A percentile compares a stretch with the other conserved stretches of the same genome.
These are phyloP conservation scores for Indicator maculatus DNA, from an alignment of 2,113 vertebrate species.

Conservation along the genomic window DNA sequence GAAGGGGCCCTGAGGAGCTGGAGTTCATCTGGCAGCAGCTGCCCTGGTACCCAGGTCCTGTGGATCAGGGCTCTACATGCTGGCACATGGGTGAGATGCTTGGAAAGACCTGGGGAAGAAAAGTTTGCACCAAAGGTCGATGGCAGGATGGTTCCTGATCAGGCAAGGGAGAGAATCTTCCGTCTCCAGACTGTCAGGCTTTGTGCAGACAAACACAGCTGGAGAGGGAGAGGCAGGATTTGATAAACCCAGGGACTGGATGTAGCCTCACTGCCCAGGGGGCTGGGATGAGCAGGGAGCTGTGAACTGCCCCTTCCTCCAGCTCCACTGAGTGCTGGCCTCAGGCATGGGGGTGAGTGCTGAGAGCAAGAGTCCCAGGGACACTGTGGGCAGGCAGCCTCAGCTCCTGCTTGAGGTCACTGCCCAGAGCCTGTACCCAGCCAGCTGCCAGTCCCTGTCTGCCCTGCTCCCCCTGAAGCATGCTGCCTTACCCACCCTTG, in stretches of 20 bases:
- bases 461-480: neutral
- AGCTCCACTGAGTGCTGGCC: neutral
- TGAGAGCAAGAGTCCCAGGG: neutral
- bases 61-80: neutral
- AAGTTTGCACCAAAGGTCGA: neutral
- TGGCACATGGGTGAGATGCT: neutral
- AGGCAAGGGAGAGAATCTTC: neutral
- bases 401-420: neutral
- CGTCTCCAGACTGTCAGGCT: neutral
- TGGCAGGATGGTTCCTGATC: neutral
- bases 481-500: neutral
- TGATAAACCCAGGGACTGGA: neutral
- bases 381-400: neutral
- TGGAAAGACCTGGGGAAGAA: neutral
- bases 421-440: neutral
- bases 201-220: neutral
- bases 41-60: neutral
- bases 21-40: neutral
- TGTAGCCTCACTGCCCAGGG: neutral
- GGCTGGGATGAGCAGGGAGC: neutral
- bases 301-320: neutral
- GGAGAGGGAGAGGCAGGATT: neutral
- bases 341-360: rapidly evolving
- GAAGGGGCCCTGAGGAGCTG: neutral
- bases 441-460: neutral